Conservation (phyloP, 2,797 vertebrate species). For the Arrhamphus sclerolepis region DNA sequence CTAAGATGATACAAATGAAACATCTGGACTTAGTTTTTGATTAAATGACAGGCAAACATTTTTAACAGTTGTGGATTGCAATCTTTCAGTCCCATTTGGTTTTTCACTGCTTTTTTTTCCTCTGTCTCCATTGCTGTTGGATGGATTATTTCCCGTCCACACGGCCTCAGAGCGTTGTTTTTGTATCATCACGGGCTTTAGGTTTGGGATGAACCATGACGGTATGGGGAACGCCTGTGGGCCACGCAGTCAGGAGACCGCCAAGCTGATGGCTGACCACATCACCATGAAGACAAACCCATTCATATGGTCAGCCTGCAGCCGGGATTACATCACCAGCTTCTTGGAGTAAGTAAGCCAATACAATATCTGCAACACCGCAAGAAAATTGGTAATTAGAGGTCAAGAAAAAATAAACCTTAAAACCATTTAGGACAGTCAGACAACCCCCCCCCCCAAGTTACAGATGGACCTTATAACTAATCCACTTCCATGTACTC, state of each 20-base stretch:
- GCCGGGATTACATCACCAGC: slow-evolving; percentile 98
- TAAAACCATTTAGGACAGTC: slow-evolving; percentile 23
- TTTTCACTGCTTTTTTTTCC: slow-evolving; percentile 27
- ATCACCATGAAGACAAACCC: slow-evolving; percentile 99
- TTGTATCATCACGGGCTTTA: slow-evolving; percentile 67
- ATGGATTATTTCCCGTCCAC: slow-evolving; percentile 19
- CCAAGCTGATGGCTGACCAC: slow-evolving; percentile 98
- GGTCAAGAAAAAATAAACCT: slow-evolving; percentile 20
- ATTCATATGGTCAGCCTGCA: slow-evolving; percentile 96
- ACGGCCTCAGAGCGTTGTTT: slow-evolving; percentile 49
- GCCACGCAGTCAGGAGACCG: slow-evolving; percentile 92
- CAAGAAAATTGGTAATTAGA: slow-evolving; percentile 53
- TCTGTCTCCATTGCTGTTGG: slow-evolving; percentile 15
- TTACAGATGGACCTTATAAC: slow-evolving; percentile 1
- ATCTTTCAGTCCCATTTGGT: slow-evolving; percentile 24
- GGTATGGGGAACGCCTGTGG: slow-evolving; percentile 95
- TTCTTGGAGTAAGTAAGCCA: slow-evolving; percentile 92
- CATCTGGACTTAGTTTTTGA: slow-evolving; percentile 2
- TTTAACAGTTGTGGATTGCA: slow-evolving; percentile 24
- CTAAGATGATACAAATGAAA: slow-evolving; percentile 1
- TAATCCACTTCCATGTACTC: not conserved
- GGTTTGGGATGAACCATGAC: slow-evolving; percentile 99
- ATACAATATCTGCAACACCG: slow-evolving; percentile 41
- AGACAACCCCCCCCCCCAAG: slow-evolving; percentile 6
- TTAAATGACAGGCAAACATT: slow-evolving; percentile 3